Evolutionary conservation across 1,140 invertebrate species (phyloP).

Genomic region (Leptinotarsa lineolata): DNA sequence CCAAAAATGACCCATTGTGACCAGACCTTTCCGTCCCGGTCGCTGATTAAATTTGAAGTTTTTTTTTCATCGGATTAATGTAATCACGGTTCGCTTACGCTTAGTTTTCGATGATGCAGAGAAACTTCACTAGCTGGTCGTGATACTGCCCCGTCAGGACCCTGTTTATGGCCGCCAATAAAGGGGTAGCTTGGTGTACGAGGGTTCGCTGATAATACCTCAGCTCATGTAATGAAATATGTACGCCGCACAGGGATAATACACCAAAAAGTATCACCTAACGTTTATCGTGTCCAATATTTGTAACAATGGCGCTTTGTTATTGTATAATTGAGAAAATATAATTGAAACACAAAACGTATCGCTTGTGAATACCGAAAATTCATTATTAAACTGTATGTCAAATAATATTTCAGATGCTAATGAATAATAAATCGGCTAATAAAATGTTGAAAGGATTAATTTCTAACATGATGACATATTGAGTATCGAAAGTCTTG

Average conservation of each 20-base stretch:
- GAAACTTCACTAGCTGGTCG: neutral
- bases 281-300: slow-evolving; percentile 16
- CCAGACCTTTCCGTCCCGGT: neutral
- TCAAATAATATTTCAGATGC: too few species aligned
- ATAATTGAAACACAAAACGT: too few species aligned
- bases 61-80: slow-evolving; percentile 34
- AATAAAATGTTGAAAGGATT: too few species aligned
- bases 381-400: too few species aligned
- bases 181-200: slow-evolving; percentile 38
- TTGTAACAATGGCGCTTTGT: neutral
- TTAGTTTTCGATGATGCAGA: neutral
- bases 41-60: slow-evolving; percentile 21
- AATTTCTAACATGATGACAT: too few species aligned
- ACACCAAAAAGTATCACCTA: slow-evolving; percentile 36
- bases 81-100: slow-evolving; percentile 33
- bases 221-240: slow-evolving; percentile 42
- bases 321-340: neutral
- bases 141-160: slow-evolving; percentile 29
- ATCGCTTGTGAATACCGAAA: too few species aligned
- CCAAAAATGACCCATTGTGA: slow-evolving; percentile 5
- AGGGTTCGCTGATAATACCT: slow-evolving; percentile 41
- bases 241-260: slow-evolving; percentile 36
- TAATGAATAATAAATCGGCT: too few species aligned
- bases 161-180: slow-evolving; percentile 41
- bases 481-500: too few species aligned